Evolutionary conservation across 2,797 vertebrate species (phyloP).

Genomic region (Macroramphosus scolopax): DNA sequence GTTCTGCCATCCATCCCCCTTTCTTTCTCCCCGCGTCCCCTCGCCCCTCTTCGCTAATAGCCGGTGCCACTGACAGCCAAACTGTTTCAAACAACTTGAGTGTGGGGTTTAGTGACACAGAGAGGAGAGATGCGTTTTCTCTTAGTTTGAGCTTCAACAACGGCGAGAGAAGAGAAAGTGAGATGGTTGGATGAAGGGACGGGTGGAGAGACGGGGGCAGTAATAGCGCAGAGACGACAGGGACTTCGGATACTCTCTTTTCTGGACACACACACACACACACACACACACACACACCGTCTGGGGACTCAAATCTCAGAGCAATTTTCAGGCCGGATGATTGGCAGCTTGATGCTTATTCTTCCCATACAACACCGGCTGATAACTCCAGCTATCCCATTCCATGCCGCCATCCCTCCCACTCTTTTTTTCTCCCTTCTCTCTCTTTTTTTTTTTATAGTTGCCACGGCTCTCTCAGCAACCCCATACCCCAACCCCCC

Average conservation of each 20-base stretch:
- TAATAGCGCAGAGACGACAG: constrained; percentile 67
- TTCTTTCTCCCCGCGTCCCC: constrained; percentile 44
- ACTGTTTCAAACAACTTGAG: constrained; percentile 53
- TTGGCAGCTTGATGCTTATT: constrained; percentile 86
- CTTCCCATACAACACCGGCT: constrained; percentile 76
- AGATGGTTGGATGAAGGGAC: constrained; percentile 54
- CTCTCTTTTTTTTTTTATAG: constrained; percentile 25
- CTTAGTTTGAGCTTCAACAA: constrained; percentile 67
- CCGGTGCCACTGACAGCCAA: constrained; percentile 40
- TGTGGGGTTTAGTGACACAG: constrained; percentile 62
- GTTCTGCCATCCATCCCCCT: constrained; percentile 37
- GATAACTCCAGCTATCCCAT: constrained; percentile 80
- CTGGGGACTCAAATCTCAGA: constrained; percentile 88
- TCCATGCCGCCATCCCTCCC: constrained; percentile 46
- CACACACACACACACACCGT: constrained; percentile 55
- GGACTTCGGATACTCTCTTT: constrained; percentile 59
- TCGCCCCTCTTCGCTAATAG: constrained; percentile 52
- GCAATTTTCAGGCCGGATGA: constrained; percentile 84
- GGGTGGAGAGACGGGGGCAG: constrained; percentile 40
- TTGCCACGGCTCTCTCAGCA: constrained; percentile 40
- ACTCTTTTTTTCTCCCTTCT: constrained; percentile 22
- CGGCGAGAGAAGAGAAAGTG: constrained; percentile 29
- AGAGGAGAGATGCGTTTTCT: constrained; percentile 46
- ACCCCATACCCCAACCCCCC: constrained; percentile 20
- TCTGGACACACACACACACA: constrained; percentile 37